Conservation (phyloP, 2,888 invertebrate genomes). For the Lissonota sp. region DNA sequence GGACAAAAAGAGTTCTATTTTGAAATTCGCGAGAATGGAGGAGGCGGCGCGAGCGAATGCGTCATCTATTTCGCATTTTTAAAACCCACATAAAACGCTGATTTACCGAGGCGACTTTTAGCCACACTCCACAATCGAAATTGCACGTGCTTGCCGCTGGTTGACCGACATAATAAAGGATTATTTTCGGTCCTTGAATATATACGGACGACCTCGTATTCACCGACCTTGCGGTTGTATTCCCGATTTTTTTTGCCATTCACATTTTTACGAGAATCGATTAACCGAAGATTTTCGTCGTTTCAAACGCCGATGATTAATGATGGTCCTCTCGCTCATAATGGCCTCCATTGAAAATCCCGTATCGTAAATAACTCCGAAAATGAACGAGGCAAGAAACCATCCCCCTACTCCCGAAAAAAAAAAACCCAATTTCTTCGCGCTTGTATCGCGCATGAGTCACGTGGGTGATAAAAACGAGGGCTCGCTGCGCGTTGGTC, state of each 20-base stretch:
- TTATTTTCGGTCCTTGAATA: constrained; percentile 67
- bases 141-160: constrained; percentile 37
- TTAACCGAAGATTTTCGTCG: too few species aligned
- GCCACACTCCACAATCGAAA: constrained; percentile 38
- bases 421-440: not conserved
- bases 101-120: constrained; percentile 66
- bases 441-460: not conserved
- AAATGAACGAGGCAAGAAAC: not conserved
- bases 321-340: too few species aligned
- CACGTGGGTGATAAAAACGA: constrained; percentile 8
- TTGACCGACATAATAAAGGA: constrained; percentile 67
- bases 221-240: constrained; percentile 45
- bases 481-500: constrained; percentile 5
- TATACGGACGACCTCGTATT: constrained; percentile 46
- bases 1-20: constrained; percentile 56
- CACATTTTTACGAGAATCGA: too few species aligned
- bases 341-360: too few species aligned
- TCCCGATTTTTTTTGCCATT: too few species aligned
- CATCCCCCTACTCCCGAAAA: not conserved
- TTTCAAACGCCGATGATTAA: too few species aligned
- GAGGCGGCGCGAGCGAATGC: constrained; percentile 19
- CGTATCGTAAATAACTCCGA: too few species aligned
- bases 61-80: constrained; percentile 73
- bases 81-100: constrained; percentile 70
- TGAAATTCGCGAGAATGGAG: constrained; percentile 23